Evolutionary conservation across 2,888 invertebrate species (phyloP).

Genomic region (Hemaris fuciformis): DNA sequence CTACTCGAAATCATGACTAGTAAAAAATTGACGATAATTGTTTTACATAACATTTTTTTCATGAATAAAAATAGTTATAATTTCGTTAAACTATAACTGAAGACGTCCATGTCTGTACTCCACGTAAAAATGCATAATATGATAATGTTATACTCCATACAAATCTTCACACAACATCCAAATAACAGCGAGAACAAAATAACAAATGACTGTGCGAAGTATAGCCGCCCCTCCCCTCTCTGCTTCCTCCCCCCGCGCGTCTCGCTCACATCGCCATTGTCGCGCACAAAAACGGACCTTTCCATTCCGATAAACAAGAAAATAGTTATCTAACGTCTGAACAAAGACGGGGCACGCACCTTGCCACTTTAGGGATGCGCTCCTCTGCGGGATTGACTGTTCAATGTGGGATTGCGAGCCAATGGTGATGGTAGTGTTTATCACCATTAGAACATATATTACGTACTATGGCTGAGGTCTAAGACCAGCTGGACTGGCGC

Average conservation of each 20-base stretch:
- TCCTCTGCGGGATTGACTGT: neutral
- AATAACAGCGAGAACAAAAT: constrained; percentile 6
- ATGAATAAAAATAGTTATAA: too few species aligned
- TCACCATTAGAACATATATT: too few species aligned
- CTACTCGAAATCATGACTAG: too few species aligned
- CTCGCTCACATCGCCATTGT: constrained; percentile 10
- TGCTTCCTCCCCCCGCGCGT: neutral
- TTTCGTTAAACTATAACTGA: too few species aligned
- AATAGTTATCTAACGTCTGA: constrained; percentile 67
- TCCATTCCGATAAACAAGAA: constrained; percentile 69
- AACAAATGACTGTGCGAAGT: constrained; percentile 13
- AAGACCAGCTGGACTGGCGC: too few species aligned
- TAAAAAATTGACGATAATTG: too few species aligned
- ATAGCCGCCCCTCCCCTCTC: neutral
- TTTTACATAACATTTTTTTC: too few species aligned
- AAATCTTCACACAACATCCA: neutral
- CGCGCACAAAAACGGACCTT: constrained; percentile 26
- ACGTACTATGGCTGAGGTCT: too few species aligned
- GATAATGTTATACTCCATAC: neutral
- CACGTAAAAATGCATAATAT: too few species aligned
- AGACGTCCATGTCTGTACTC: too few species aligned
- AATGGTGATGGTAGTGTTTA: too few species aligned
- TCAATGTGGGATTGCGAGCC: too few species aligned
- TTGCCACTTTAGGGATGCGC: constrained; percentile 21
- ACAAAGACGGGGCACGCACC: constrained; percentile 27